Evolutionary conservation across 2,888 invertebrate genomes (phyloP).

Genomic region (Dysmachus trigonus): DNA sequence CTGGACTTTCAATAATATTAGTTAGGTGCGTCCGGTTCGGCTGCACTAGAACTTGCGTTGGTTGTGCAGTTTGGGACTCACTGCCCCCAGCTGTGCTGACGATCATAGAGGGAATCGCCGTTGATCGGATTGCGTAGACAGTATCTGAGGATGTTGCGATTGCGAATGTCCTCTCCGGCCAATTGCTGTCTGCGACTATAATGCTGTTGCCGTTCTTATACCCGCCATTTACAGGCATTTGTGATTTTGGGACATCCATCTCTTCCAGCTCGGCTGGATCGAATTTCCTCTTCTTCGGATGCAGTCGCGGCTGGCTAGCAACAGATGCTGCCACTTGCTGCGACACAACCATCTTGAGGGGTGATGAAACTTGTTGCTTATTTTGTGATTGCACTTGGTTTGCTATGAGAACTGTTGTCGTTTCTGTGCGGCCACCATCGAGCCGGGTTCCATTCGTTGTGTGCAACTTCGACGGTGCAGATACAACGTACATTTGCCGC

Average conservation of each 20-base stretch:
- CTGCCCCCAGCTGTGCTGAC: slow-evolving; percentile 49
- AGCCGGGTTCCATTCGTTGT: slow-evolving; percentile 63
- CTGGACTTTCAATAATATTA: slow-evolving; percentile 52
- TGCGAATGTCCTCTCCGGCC: slow-evolving; percentile 37
- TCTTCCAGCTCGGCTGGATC: slow-evolving; percentile 64
- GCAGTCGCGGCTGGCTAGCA: slow-evolving; percentile 68
- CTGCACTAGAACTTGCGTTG: slow-evolving; percentile 52
- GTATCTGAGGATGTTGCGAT: slow-evolving; percentile 49
- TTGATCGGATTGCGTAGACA: slow-evolving; percentile 52
- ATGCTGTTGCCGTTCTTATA: slow-evolving; percentile 38
- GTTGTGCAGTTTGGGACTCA: slow-evolving; percentile 46
- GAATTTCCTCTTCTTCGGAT: slow-evolving; percentile 86
- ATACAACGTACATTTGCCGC: slow-evolving; percentile 52
- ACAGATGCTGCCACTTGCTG: slow-evolving; percentile 64
- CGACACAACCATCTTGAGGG: slow-evolving; percentile 62
- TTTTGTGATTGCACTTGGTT: slow-evolving; percentile 52
- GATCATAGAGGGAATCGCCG: slow-evolving; percentile 51
- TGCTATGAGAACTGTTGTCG: slow-evolving; percentile 56
- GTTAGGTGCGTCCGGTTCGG: slow-evolving; percentile 46
- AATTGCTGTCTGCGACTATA: slow-evolving; percentile 33
- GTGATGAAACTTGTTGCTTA: slow-evolving; percentile 51
- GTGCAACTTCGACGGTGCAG: slow-evolving; percentile 44
- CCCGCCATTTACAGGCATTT: slow-evolving; percentile 2
- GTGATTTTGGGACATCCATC: slow-evolving; percentile 52
- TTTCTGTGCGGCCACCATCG: slow-evolving; percentile 50